Evolutionary conservation across 2,113 vertebrate genomes (phyloP).

Genomic region (Octodon degus): DNA sequence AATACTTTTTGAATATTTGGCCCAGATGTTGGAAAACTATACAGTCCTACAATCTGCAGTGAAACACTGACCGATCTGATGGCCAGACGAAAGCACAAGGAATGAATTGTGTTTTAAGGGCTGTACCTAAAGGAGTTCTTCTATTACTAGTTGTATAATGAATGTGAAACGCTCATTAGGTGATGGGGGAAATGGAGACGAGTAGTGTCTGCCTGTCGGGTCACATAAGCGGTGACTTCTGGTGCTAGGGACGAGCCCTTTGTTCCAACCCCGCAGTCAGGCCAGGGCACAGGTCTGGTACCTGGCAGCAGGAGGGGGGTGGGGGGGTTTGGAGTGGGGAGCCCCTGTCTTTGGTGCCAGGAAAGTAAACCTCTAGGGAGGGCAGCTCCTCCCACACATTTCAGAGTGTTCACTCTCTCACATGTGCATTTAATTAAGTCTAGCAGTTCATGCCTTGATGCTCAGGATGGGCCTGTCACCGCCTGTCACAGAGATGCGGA

Average conservation of each 20-base stretch:
- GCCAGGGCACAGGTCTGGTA: not conserved
- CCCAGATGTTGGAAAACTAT: constrained; percentile 62
- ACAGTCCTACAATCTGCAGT: constrained; percentile 52
- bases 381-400: not conserved
- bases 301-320: too few species aligned
- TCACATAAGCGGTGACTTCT: not conserved
- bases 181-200: not conserved
- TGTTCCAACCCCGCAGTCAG: not conserved
- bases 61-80: constrained; percentile 34
- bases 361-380: not conserved
- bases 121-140: not conserved
- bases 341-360: not conserved
- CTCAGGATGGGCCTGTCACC: not conserved
- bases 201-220: not conserved
- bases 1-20: constrained; percentile 34
- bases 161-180: constrained; percentile 42
- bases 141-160: not conserved
- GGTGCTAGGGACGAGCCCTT: not conserved
- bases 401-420: not conserved
- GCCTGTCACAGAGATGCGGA: not conserved
- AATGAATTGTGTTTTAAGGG: constrained; percentile 43
- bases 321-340: not conserved
- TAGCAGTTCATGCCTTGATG: not conserved
- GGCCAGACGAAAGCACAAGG: constrained; percentile 5
- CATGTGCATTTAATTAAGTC: not conserved